These are phyloP conservation scores for Hozukius guyotensis DNA, from an alignment of 2,797 vertebrate genomes.

Conservation along the genomic window DNA sequence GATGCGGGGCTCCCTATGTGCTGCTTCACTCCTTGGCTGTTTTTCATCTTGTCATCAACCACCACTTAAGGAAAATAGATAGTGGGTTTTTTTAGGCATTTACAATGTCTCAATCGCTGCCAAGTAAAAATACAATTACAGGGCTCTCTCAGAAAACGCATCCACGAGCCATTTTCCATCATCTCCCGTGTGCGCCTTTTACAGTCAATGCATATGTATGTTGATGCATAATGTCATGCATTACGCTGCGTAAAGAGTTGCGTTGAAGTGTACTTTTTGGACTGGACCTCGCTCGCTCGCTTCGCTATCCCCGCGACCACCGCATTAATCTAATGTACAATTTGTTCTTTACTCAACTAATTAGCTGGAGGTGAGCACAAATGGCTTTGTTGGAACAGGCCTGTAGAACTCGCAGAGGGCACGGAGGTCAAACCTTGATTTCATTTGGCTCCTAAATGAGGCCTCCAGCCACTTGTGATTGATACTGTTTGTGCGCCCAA, in stretches of 20 bases:
- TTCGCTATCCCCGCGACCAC: background rate
- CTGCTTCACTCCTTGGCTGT: constrained; percentile 51
- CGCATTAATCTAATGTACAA: constrained; percentile 65
- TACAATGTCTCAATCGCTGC: constrained; percentile 33
- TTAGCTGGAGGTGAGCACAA: constrained; percentile 61
- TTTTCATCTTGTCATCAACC: constrained; percentile 61
- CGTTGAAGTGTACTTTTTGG: constrained; percentile 14
- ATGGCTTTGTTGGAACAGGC: constrained; percentile 47
- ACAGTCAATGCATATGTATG: constrained; percentile 14
- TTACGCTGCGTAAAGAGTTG: constrained; percentile 1
- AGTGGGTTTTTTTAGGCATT: constrained; percentile 28
- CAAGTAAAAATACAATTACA: constrained; percentile 58
- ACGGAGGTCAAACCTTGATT: constrained; percentile 58
- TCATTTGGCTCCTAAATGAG: constrained; percentile 66
- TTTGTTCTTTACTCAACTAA: constrained; percentile 57
- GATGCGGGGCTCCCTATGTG: constrained; percentile 9
- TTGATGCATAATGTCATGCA: background rate
- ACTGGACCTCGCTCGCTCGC: background rate
- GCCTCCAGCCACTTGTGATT: constrained; percentile 66
- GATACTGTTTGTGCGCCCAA: constrained; percentile 57
- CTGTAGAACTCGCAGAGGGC: constrained; percentile 18
- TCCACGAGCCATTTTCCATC: constrained; percentile 20
- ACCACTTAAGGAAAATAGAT: constrained; percentile 62
- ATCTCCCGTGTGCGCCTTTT: background rate
- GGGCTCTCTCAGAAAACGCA: constrained; percentile 37